A percentile compares a stretch with the other conserved stretches of the same genome.
Evolutionary conservation across 2,888 invertebrate species (phyloP).

Genomic region (Masnerella sp.): DNA sequence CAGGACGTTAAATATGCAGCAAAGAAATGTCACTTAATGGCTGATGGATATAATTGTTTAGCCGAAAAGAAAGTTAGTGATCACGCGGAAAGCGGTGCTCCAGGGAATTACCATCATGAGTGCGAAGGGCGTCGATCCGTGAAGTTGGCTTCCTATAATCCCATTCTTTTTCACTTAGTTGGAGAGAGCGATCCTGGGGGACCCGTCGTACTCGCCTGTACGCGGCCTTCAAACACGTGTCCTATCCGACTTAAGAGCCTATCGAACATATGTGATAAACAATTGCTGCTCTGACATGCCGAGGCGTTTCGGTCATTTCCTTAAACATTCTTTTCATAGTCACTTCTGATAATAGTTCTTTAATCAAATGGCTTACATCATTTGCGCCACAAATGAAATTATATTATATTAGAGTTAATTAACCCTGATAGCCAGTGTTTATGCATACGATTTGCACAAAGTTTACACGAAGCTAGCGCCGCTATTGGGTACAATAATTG

Average conservation of each 20-base stretch:
- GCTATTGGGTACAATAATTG: no score
- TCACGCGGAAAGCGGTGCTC: constrained; percentile 51
- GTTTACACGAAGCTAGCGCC: no score
- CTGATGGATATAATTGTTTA: constrained; percentile 44
- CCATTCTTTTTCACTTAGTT: constrained; percentile 75
- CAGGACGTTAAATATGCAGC: background rate
- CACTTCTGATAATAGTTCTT: no score
- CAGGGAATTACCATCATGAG: constrained; percentile 57
- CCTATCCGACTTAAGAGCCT: constrained; percentile 69
- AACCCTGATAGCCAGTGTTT: no score
- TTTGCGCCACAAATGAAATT: no score
- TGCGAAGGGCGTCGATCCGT: constrained; percentile 71
- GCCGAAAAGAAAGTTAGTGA: constrained; percentile 53
- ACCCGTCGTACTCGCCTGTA: constrained; percentile 57
- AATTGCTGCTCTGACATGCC: constrained; percentile 26
- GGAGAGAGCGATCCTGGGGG: constrained; percentile 68
- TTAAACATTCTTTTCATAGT: no score
- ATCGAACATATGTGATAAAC: constrained; percentile 67
- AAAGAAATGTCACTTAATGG: constrained; percentile 5
- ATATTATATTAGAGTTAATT: no score
- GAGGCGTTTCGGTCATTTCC: no score
- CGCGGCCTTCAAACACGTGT: constrained; percentile 64
- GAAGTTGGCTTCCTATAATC: constrained; percentile 75
- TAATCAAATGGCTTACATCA: no score
- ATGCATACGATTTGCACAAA: no score